Evolutionary conservation across 2,113 vertebrate species (phyloP).

Genomic region (Tamias sibiricus): DNA sequence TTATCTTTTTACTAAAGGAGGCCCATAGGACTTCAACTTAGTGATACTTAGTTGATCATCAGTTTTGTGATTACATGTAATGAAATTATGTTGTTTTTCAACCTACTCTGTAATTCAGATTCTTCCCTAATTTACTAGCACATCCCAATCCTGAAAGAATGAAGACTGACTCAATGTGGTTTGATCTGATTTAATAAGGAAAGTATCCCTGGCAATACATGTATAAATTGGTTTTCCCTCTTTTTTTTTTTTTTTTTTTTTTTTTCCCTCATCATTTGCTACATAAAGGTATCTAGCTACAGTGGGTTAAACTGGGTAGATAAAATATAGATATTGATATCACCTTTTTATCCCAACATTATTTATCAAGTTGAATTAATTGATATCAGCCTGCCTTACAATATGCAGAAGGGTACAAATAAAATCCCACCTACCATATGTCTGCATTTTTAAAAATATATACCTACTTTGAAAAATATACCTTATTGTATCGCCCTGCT

Average conservation of each 20-base stretch:
- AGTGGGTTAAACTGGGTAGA: not conserved
- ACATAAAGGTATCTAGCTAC: not conserved
- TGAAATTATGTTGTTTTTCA: conserved; percentile 52
- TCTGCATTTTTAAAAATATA: not conserved
- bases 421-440: not conserved
- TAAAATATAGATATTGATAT: not conserved
- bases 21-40: conserved; percentile 58
- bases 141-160: not conserved
- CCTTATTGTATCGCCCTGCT: not conserved
- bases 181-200: not conserved
- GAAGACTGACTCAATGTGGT: not conserved
- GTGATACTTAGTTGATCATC: conserved; percentile 44
- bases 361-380: not conserved
- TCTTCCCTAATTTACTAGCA: not conserved
- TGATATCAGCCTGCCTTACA: not conserved
- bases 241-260: not conserved
- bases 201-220: not conserved
- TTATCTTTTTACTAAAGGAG: conserved; percentile 72
- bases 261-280: not conserved
- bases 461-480: not conserved
- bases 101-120: conserved; percentile 14
- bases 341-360: not conserved
- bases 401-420: not conserved
- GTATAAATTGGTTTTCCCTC: not conserved
- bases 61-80: conserved; percentile 48